A percentile compares a stretch with the other conserved stretches of the same genome.
Conservation (phyloP, 2,113 vertebrate genomes). For the Rhombomys opimus region DNA sequence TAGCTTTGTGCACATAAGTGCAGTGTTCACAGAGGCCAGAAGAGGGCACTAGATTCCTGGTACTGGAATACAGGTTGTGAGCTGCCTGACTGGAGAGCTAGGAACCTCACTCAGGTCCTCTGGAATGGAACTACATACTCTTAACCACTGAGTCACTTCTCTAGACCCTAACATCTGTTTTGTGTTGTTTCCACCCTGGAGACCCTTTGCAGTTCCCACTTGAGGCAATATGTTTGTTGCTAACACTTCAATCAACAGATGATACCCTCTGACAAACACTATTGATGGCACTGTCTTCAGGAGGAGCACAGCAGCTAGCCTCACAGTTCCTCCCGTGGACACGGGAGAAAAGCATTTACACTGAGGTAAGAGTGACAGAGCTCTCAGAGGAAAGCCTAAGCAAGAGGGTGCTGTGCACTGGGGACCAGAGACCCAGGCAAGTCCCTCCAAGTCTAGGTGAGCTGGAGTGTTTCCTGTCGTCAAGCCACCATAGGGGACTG, state of each 20-base stretch:
- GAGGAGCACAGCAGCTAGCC: not conserved
- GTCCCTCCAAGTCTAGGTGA: not conserved
- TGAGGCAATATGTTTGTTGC: not conserved
- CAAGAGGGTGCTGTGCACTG: not conserved
- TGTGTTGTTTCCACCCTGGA: not conserved
- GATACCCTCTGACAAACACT: not conserved
- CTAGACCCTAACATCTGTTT: not conserved
- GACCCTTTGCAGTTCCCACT: not conserved
- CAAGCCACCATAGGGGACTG: no score
- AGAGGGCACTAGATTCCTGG: not conserved
- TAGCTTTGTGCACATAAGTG: not conserved
- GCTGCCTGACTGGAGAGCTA: no score
- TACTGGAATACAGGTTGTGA: not conserved
- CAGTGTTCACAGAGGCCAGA: not conserved
- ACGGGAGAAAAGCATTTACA: not conserved
- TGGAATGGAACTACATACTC: not conserved
- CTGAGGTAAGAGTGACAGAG: no score
- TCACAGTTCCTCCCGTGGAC: not conserved
- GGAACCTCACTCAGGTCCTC: not conserved
- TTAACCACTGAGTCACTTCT: not conserved
- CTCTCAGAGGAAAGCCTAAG: not conserved
- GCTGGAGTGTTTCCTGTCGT: no score
- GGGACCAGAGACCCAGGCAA: not conserved
- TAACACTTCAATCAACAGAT: not conserved
- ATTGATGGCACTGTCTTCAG: not conserved